phyloP scores from a whole-genome alignment of 2,113 vertebrate genomes.

The Kryptolebias marmoratus region DNA sequence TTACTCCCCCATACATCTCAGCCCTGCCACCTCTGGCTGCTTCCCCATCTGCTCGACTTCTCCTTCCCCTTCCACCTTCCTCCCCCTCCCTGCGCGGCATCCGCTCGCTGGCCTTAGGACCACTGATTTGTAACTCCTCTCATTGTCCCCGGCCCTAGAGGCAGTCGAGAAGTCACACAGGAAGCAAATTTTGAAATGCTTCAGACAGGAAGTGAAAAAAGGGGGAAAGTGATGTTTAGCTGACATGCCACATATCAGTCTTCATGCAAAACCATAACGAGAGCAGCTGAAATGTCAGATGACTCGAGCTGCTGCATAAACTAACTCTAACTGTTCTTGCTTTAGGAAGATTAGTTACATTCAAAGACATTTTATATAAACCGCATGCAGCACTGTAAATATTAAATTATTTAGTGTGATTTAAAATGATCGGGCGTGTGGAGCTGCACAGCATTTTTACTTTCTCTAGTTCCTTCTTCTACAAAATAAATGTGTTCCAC shows the following conservation, averaged over 20 bases:
- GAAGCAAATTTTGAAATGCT: conserved; percentile 41
- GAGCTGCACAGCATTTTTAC: no score
- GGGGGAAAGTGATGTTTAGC: neutral
- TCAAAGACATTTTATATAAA: no score
- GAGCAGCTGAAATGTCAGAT: neutral
- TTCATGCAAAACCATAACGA: neutral
- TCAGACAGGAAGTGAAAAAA: conserved; percentile 45
- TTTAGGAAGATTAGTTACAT: no score
- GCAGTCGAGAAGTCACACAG: conserved; percentile 52
- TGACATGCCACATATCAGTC: neutral
- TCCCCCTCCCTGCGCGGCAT: neutral
- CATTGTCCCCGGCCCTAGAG: neutral
- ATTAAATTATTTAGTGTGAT: no score
- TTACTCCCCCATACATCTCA: conserved; percentile 20
- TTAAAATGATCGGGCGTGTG: no score
- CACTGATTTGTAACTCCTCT: conserved; percentile 13
- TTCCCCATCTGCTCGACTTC: conserved; percentile 5
- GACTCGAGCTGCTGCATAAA: neutral
- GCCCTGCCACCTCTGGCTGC: neutral
- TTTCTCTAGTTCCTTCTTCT: no score
- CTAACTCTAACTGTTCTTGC: no score
- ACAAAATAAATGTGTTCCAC: no score
- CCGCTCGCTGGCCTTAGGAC: neutral
- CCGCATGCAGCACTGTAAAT: no score
- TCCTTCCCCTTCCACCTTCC: neutral